Conservation (phyloP, 2,113 vertebrate genomes). For the Orycteropus afer region DNA sequence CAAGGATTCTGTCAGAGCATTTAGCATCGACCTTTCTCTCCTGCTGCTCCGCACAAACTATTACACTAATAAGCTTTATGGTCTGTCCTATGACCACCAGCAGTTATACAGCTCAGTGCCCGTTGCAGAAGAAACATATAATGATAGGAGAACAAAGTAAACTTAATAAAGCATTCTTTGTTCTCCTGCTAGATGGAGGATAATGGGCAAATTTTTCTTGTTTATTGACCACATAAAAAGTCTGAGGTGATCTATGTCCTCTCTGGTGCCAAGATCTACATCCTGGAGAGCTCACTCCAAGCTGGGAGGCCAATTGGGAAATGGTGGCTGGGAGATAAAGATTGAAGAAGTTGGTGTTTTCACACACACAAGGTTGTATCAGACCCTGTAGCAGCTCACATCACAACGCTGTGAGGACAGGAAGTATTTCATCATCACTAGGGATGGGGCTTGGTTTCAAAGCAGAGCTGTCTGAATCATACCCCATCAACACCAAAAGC, state of each 20-base stretch:
- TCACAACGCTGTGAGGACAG: neutral
- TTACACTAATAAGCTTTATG: conserved; percentile 85
- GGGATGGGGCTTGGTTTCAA: rapidly evolving
- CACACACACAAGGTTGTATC: rapidly evolving
- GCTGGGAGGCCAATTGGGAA: neutral
- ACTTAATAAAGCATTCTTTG: conserved; percentile 84
- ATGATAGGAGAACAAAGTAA: conserved; percentile 82
- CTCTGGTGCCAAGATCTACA: conserved; percentile 2
- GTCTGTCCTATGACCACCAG: conserved; percentile 74
- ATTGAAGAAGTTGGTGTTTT: rapidly evolving
- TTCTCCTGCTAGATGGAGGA: conserved; percentile 73
- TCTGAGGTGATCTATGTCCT: conserved; percentile 60
- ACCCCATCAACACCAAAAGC: neutral
- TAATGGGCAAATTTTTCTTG: conserved; percentile 81
- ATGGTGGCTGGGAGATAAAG: neutral
- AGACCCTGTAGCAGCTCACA: neutral
- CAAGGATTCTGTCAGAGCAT: conserved; percentile 2
- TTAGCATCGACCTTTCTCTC: conserved; percentile 69
- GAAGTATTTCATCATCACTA: neutral
- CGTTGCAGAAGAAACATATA: conserved; percentile 71
- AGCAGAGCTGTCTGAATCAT: no score
- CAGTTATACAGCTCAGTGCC: conserved; percentile 78
- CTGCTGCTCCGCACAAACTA: conserved; percentile 73
- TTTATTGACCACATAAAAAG: conserved; percentile 82
- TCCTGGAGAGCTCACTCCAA: conserved; percentile 11